Evolutionary conservation across 2,888 invertebrate genomes (phyloP).

Genomic region (Drosophila quasianomalipes): DNA sequence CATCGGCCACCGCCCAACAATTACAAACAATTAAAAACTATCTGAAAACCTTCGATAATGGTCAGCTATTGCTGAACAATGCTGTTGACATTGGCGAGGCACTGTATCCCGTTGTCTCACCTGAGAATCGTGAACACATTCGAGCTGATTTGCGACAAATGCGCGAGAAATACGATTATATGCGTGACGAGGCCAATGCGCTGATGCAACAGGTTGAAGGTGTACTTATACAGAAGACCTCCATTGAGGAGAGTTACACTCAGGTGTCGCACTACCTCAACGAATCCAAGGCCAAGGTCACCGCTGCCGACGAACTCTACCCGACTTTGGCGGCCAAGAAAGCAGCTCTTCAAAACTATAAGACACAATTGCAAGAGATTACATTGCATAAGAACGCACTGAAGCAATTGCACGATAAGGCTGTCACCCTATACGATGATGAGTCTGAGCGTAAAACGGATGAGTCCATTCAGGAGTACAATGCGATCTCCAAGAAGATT

Average conservation of each 20-base stretch:
- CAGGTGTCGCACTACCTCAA: conserved; percentile 95
- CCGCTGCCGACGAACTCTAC: conserved; percentile 90
- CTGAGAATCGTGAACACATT: conserved; percentile 94
- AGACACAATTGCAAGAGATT: conserved; percentile 93
- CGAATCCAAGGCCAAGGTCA: conserved; percentile 91
- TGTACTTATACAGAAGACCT: conserved; percentile 94
- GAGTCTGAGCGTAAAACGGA: conserved; percentile 91
- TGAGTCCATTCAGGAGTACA: conserved; percentile 91
- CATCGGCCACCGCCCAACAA: conserved; percentile 90
- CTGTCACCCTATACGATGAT: conserved; percentile 91
- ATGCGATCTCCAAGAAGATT: conserved; percentile 89
- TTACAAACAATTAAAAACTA: conserved; percentile 90
- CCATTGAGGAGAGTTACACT: conserved; percentile 96
- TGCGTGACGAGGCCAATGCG: conserved; percentile 93
- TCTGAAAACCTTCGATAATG: conserved; percentile 89
- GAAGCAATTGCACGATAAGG: conserved; percentile 93
- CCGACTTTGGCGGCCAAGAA: conserved; percentile 95
- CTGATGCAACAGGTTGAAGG: conserved; percentile 95
- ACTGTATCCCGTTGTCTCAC: conserved; percentile 93
- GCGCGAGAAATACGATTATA: conserved; percentile 93
- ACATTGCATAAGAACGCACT: conserved; percentile 93
- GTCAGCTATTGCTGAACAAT: conserved; percentile 91
- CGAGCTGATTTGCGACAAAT: conserved; percentile 92
- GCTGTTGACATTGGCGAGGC: conserved; percentile 95
- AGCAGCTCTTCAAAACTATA: conserved; percentile 92